Evolutionary conservation across 2,113 vertebrate species (phyloP).

Genomic region (Hylia prasina): DNA sequence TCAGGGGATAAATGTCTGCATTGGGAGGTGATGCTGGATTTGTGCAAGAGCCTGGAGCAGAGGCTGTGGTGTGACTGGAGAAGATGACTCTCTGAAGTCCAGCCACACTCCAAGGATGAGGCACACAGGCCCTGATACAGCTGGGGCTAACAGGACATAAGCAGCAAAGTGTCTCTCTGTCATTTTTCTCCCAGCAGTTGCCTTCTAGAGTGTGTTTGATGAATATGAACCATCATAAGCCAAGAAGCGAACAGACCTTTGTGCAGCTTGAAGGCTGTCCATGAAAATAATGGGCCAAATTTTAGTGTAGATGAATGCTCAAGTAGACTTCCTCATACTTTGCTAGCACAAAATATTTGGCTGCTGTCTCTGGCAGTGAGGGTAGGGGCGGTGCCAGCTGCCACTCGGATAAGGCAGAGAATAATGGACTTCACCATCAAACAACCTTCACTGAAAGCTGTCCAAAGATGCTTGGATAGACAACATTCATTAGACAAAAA

Average conservation of each 20-base stretch:
- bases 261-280: not conserved
- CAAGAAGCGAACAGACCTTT: not conserved
- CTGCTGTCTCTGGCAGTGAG: conserved; percentile 7
- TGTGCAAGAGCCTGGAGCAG: not conserved
- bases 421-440: conserved; percentile 27
- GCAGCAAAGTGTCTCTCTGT: not conserved
- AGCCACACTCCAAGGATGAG: not conserved
- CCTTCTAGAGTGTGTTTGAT: not conserved
- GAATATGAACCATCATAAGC: not conserved
- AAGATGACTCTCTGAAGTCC: not conserved
- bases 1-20: accelerated
- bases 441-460: not conserved
- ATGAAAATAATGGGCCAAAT: not conserved
- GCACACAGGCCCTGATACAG: not conserved
- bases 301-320: not conserved
- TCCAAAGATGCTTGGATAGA: not conserved
- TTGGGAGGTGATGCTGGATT: accelerated
- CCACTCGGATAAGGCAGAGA: not conserved
- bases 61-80: accelerated
- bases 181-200: not conserved
- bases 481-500: not conserved
- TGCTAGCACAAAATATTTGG: conserved; percentile 4
- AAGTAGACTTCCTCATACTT: not conserved
- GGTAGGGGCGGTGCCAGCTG: not conserved
- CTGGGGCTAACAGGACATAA: not conserved